phyloP scores from a whole-genome alignment of 1,140 invertebrate genomes.

The Bombus confusus region DNA sequence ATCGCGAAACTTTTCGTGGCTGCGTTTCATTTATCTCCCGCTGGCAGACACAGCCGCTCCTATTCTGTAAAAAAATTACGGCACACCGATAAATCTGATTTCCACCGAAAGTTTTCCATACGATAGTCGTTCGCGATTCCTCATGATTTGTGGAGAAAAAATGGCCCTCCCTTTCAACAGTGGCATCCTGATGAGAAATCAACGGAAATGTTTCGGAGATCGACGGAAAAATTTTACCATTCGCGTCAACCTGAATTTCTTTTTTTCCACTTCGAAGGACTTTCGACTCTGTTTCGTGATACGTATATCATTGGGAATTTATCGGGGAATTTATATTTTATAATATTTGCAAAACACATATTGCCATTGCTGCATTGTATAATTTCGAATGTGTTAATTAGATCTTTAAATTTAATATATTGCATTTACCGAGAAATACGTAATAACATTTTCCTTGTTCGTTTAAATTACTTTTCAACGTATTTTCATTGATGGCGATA shows the following conservation, averaged over 20 bases:
- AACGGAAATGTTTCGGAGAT: neutral
- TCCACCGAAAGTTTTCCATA: conserved; percentile 52
- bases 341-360: neutral
- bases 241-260: neutral
- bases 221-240: neutral
- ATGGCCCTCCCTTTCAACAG: conserved; percentile 16
- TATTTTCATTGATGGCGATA: too few species aligned
- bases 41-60: conserved; percentile 64
- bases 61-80: conserved; percentile 66
- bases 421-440: too few species aligned
- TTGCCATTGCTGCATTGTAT: neutral
- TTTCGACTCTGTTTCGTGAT: neutral
- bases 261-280: neutral
- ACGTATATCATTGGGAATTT: neutral
- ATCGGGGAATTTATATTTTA: too few species aligned
- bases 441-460: too few species aligned
- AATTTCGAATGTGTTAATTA: neutral
- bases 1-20: conserved; percentile 51
- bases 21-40: conserved; percentile 63
- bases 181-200: neutral
- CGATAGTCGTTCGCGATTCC: conserved; percentile 47
- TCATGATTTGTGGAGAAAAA: conserved; percentile 55
- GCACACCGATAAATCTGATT: conserved; percentile 65
- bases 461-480: too few species aligned
- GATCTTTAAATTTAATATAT: too few species aligned